These are phyloP conservation scores for Antheraea mylitta DNA, from an alignment of 1,140 invertebrate species.

Conservation along the genomic window DNA sequence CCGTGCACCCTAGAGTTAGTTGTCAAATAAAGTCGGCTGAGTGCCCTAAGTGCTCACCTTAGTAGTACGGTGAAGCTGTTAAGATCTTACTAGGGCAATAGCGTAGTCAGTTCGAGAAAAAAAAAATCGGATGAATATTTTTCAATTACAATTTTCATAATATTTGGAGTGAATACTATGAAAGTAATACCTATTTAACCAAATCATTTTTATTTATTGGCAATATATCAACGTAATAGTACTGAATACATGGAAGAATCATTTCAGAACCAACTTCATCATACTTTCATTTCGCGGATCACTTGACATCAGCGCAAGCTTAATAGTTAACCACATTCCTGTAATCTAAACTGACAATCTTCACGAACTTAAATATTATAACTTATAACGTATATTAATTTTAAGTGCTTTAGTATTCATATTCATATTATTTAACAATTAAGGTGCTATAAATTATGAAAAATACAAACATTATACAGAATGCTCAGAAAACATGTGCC, in stretches of 20 bases:
- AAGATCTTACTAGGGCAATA: too few species aligned
- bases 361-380: slow-evolving; percentile 12
- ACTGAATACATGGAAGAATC: background rate
- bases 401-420: background rate
- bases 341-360: slow-evolving; percentile 50
- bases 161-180: too few species aligned
- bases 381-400: slow-evolving; percentile 2
- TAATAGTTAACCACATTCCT: slow-evolving; percentile 56
- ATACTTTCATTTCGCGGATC: slow-evolving; percentile 70
- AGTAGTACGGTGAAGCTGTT: too few species aligned
- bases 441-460: slow-evolving; percentile 27
- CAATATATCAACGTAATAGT: background rate
- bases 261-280: background rate
- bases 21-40: too few species aligned
- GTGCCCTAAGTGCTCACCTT: too few species aligned
- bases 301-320: slow-evolving; percentile 59
- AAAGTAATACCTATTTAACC: too few species aligned
- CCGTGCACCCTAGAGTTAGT: too few species aligned
- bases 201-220: background rate
- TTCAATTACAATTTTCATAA: too few species aligned
- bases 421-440: slow-evolving; percentile 6
- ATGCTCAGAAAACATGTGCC: slow-evolving; percentile 51
- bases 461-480: slow-evolving; percentile 12
- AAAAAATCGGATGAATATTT: too few species aligned
- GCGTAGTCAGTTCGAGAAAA: too few species aligned